Evolutionary conservation across 35 echinoderm and acorn worm species (phyloP).

Genomic region (Acanthaster planci): DNA sequence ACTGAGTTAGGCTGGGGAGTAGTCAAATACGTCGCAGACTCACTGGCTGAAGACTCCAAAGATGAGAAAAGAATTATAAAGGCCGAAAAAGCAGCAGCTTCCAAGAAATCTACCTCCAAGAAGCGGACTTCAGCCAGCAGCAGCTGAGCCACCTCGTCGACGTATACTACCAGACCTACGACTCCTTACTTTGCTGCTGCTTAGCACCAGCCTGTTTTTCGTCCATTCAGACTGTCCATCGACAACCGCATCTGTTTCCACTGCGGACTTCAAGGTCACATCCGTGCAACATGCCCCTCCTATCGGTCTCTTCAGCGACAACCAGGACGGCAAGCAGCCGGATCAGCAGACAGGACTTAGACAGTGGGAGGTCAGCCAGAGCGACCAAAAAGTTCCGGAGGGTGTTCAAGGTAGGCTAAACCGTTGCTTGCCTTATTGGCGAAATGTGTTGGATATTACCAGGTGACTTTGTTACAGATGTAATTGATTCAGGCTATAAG

Average conservation of each 20-base stretch:
- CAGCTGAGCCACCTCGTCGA: not conserved
- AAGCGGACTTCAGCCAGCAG: not conserved
- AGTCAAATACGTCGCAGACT: slow-evolving; percentile 31
- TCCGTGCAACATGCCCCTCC: not conserved
- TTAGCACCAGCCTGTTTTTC: slow-evolving; percentile 14
- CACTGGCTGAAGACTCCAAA: slow-evolving; percentile 7
- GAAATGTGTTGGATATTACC: not conserved
- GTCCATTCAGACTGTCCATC: not conserved
- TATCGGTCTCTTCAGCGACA: not conserved
- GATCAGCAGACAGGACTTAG: not conserved
- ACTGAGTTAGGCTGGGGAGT: slow-evolving; percentile 35
- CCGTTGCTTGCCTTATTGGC: not conserved
- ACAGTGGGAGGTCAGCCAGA: not conserved
- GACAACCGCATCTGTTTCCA: slow-evolving; percentile 31
- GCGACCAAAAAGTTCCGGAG: not conserved
- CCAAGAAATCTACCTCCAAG: not conserved
- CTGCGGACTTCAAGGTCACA: slow-evolving; percentile 15
- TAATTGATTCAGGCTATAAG: slow-evolving; percentile 24
- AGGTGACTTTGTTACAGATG: not conserved
- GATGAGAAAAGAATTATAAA: slow-evolving; percentile 38
- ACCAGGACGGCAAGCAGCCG: not conserved
- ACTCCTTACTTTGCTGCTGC: not conserved
- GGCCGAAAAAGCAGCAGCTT: slow-evolving; percentile 14
- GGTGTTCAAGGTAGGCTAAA: slow-evolving; percentile 30
- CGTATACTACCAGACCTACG: not conserved